Evolutionary conservation across 1,140 invertebrate species (phyloP).

Genomic region (Papilio helenus): DNA sequence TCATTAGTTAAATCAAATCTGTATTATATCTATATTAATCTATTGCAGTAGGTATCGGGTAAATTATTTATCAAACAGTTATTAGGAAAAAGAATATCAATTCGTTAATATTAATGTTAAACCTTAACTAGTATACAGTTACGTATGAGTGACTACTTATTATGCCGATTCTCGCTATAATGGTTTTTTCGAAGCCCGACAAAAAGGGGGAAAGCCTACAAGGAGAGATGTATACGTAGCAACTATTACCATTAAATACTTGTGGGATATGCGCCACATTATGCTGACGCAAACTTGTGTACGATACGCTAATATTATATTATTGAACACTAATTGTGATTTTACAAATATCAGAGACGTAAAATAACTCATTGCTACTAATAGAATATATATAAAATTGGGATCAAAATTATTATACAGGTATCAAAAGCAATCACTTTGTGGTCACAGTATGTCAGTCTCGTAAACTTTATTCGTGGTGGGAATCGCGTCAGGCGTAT

Average conservation of each 20-base stretch:
- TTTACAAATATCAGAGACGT: conserved; percentile 12
- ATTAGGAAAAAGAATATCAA: background rate
- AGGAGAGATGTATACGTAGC: background rate
- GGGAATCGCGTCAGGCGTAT: conserved; percentile 50
- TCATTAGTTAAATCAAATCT: background rate
- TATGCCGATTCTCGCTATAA: conserved; percentile 7
- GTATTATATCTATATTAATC: background rate
- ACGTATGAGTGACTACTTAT: background rate
- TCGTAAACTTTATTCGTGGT: conserved; percentile 90
- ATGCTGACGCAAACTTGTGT: background rate
- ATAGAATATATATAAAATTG: conserved; percentile 35
- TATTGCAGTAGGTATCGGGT: background rate
- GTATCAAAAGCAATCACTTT: conserved; percentile 58
- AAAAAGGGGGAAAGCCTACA: conserved; percentile 5
- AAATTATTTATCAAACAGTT: background rate
- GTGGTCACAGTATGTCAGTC: conserved; percentile 92
- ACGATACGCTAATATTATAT: conserved; percentile 6
- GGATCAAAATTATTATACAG: conserved; percentile 54
- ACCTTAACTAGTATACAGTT: background rate
- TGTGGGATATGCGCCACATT: conserved; percentile 19
- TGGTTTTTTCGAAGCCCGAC: conserved; percentile 1
- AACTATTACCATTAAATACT: conserved; percentile 3
- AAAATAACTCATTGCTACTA: conserved; percentile 28
- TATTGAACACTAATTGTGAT: conserved; percentile 29
- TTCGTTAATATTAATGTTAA: background rate